A percentile compares a stretch with the other conserved stretches of the same genome.
Conservation (phyloP, 1,140 invertebrate species). For the Vanessa tameamea region DNA sequence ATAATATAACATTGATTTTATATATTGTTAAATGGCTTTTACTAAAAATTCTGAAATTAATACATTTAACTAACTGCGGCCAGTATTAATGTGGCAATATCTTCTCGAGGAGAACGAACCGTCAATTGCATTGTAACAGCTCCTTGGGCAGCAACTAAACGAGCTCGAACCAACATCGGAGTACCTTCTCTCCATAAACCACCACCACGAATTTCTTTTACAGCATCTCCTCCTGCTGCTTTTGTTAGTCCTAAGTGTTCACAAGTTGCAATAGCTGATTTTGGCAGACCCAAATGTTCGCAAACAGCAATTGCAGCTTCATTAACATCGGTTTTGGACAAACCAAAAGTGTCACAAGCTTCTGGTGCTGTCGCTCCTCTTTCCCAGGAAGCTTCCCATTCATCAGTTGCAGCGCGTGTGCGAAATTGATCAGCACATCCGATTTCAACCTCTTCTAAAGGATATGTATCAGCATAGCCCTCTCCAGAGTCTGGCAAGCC, state of each 20-base stretch:
- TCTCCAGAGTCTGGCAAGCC: slow-evolving; percentile 88
- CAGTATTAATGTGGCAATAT: slow-evolving; percentile 91
- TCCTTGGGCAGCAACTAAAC: slow-evolving; percentile 87
- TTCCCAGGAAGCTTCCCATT: slow-evolving; percentile 60
- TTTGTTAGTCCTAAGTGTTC: slow-evolving; percentile 93
- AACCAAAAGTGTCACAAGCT: slow-evolving; percentile 55
- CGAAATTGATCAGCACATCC: slow-evolving; percentile 88
- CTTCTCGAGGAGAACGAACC: slow-evolving; percentile 83
- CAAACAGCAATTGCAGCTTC: slow-evolving; percentile 88
- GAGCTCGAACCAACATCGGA: slow-evolving; percentile 92
- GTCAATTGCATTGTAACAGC: slow-evolving; percentile 88
- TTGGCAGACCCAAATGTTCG: slow-evolving; percentile 93
- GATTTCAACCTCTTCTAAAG: slow-evolving; percentile 93
- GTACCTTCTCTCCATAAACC: slow-evolving; percentile 84
- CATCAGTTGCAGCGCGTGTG: slow-evolving; percentile 46
- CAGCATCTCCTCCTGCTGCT: slow-evolving; percentile 47
- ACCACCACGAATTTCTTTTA: slow-evolving; percentile 87
- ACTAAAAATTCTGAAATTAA: background rate
- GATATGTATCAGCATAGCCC: slow-evolving; percentile 86
- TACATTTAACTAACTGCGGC: slow-evolving; percentile 88
- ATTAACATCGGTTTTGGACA: slow-evolving; percentile 86
- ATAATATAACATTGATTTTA: too few species aligned
- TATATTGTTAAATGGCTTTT: too few species aligned
- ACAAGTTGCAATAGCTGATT: slow-evolving; percentile 82
- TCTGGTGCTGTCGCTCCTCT: slow-evolving; percentile 46